phyloP scores from a whole-genome alignment of 2,113 vertebrate genomes.

The Varanus salvator region DNA sequence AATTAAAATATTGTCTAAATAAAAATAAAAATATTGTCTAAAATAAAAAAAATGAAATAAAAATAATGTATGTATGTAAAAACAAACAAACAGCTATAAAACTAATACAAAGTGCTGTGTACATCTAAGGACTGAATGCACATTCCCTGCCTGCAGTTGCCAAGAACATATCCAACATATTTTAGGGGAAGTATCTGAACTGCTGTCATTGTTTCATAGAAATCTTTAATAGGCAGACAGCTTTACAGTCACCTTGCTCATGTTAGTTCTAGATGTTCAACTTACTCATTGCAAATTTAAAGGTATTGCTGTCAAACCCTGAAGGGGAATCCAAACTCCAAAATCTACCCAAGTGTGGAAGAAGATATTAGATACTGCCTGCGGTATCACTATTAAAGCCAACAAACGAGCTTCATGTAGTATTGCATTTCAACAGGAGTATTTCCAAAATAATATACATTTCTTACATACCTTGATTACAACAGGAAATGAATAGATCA shows the following conservation, averaged over 20 bases:
- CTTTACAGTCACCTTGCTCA: not conserved
- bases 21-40: no score
- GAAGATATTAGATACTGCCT: not conserved
- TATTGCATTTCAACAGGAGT: not conserved
- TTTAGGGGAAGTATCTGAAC: not conserved
- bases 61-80: no score
- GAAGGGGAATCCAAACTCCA: not conserved
- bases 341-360: not conserved
- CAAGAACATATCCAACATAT: not conserved
- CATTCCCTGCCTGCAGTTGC: not conserved
- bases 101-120: not conserved
- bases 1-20: no score
- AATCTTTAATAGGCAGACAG: not conserved
- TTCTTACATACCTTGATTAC: constrained; percentile 81
- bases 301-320: not conserved
- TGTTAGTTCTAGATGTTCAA: not conserved
- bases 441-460: not conserved
- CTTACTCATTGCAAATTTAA: not conserved
- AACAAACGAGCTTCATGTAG: not conserved
- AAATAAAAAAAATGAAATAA: no score
- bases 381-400: not conserved
- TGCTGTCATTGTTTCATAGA: not conserved
- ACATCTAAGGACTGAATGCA: not conserved
- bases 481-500: constrained; percentile 97
- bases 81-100: not conserved